phyloP scores from a whole-genome alignment of 2,113 vertebrate genomes.

The Sclerurus mexicanus region DNA sequence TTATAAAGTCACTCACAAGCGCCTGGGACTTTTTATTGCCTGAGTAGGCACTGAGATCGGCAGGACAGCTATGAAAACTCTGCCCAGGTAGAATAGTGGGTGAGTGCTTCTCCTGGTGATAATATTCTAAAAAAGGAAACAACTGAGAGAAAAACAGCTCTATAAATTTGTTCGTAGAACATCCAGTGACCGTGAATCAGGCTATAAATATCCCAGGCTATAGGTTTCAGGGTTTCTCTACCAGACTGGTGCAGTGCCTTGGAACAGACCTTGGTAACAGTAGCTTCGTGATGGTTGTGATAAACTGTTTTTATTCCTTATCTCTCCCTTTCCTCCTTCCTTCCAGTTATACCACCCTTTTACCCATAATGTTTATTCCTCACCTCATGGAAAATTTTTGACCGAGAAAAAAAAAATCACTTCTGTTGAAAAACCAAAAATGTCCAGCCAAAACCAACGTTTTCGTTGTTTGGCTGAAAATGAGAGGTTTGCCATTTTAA shows the following conservation, averaged over 20 bases:
- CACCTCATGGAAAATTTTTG: conserved; percentile 67
- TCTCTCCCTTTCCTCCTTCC: conserved; percentile 29
- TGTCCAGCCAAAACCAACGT: conserved; percentile 63
- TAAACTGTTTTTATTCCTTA: conserved; percentile 49
- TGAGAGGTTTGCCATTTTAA: conserved; percentile 59
- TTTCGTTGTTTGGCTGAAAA: conserved; percentile 64
- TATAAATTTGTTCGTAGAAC: conserved; percentile 76
- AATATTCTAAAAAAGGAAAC: conserved; percentile 57
- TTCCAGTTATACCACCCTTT: not conserved
- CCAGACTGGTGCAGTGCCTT: not conserved
- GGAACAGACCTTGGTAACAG: conserved; percentile 56
- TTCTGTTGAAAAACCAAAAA: conserved; percentile 57
- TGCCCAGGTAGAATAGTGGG: conserved; percentile 19
- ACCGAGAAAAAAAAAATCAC: conserved; percentile 35
- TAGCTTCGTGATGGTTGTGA: conserved; percentile 11
- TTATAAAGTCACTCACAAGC: not conserved
- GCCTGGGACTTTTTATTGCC: not conserved
- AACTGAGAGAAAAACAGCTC: conserved; percentile 68
- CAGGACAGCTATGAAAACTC: not conserved
- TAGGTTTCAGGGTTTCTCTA: conserved; percentile 57
- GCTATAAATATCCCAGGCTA: conserved; percentile 67
- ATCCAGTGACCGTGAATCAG: conserved; percentile 70
- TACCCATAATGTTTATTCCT: conserved; percentile 29
- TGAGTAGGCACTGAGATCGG: not conserved
- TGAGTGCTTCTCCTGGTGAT: not conserved